These are phyloP conservation scores for Crotalus helleri DNA, from an alignment of 2,113 vertebrate genomes.

Conservation along the genomic window DNA sequence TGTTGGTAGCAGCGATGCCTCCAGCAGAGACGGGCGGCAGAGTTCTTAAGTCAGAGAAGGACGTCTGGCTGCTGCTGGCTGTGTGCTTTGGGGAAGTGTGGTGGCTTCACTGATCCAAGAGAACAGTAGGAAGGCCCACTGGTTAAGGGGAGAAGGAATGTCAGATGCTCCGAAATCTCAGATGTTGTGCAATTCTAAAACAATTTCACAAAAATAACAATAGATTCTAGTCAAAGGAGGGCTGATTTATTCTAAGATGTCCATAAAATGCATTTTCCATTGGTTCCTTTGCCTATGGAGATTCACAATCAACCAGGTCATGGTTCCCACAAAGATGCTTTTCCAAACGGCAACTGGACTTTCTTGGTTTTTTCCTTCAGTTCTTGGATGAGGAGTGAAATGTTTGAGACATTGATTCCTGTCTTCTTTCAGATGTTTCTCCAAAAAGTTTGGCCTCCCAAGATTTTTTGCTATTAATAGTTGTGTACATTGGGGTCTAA, in stretches of 20 bases:
- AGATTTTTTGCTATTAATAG: not conserved
- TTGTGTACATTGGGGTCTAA: not conserved
- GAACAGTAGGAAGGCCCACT: not conserved
- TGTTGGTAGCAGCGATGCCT: not conserved
- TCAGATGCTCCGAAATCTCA: not conserved
- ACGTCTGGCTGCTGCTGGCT: not conserved
- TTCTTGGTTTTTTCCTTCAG: not conserved
- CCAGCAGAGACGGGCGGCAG: not conserved
- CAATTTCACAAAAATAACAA: not conserved
- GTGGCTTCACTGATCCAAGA: not conserved
- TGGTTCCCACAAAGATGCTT: not conserved
- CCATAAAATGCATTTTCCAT: not conserved
- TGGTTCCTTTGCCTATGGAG: not conserved
- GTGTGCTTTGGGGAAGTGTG: not conserved
- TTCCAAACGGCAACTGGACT: not conserved
- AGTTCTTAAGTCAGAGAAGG: not conserved
- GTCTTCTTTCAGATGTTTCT: not conserved
- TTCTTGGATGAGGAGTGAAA: not conserved
- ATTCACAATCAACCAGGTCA: not conserved
- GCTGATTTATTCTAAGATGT: no score
- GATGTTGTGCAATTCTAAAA: not conserved
- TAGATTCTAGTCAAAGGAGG: not conserved
- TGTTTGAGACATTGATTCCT: not conserved
- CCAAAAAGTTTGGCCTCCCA: not conserved
- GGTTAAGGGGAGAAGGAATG: not conserved